Evolutionary conservation across 2,113 vertebrate species (phyloP).

Genomic region (Tachysurus fulvidraco): DNA sequence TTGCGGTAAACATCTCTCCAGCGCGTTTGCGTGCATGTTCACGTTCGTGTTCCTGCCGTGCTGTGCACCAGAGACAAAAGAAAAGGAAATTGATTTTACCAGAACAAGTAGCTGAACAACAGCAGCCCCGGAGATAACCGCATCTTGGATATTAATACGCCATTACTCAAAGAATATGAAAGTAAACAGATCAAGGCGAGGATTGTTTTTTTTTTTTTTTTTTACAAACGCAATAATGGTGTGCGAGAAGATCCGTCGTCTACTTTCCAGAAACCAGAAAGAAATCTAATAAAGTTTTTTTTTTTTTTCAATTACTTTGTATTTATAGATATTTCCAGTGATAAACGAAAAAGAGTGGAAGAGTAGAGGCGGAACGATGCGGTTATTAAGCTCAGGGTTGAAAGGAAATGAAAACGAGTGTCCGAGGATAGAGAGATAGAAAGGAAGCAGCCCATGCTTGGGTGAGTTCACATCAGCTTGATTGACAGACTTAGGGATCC

Average conservation of each 20-base stretch:
- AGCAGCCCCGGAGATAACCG: slow-evolving; percentile 47
- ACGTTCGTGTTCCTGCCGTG: slow-evolving; percentile 14
- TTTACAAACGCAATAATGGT: slow-evolving; percentile 56
- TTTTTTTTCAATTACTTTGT: slow-evolving; percentile 40
- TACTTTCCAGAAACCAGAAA: slow-evolving; percentile 49
- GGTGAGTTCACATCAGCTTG: slow-evolving; percentile 19
- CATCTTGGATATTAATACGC: slow-evolving; percentile 56
- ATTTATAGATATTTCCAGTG: slow-evolving; percentile 58
- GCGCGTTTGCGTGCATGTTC: not conserved
- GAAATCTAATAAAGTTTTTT: slow-evolving; percentile 53
- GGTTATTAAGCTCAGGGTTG: not conserved
- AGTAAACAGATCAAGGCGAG: slow-evolving; percentile 52
- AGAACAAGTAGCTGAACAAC: slow-evolving; percentile 30
- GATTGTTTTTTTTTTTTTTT: slow-evolving; percentile 45
- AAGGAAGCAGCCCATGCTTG: not conserved
- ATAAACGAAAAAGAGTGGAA: slow-evolving; percentile 44
- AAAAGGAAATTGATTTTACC: slow-evolving; percentile 43
- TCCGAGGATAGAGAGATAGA: not conserved
- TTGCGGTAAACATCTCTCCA: slow-evolving; percentile 34
- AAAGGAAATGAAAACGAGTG: slow-evolving; percentile 26
- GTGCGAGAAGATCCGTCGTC: slow-evolving; percentile 56
- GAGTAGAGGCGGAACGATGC: not conserved
- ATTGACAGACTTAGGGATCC: slow-evolving; percentile 29
- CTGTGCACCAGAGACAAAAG: slow-evolving; percentile 20
- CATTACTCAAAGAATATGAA: slow-evolving; percentile 62